phyloP scores from a whole-genome alignment of 2,113 vertebrate species.

The Parus major region DNA sequence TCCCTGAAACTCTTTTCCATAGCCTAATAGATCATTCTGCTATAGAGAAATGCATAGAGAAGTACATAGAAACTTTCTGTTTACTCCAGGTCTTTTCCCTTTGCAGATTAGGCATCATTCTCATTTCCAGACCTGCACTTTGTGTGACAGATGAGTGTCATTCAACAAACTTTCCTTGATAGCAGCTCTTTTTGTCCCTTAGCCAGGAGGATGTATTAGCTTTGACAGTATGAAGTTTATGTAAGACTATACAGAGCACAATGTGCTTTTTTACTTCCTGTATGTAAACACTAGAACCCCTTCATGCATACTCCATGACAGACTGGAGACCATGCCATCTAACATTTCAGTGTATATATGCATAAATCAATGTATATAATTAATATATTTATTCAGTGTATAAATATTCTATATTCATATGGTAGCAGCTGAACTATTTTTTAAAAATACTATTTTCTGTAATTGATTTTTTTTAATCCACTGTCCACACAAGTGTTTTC shows the following conservation, averaged over 20 bases:
- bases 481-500: not conserved
- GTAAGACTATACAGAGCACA: constrained; percentile 15
- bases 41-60: not conserved
- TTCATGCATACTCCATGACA: constrained; percentile 15
- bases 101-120: not conserved
- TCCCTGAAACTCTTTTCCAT: not conserved
- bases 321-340: constrained; percentile 31
- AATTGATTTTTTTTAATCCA: not conserved
- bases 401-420: constrained; percentile 30
- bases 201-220: constrained; percentile 1
- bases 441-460: constrained; percentile 18
- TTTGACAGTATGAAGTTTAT: constrained; percentile 12
- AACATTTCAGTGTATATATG: constrained; percentile 23
- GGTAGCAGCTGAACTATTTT: constrained; percentile 31
- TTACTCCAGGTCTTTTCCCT: constrained; percentile 9
- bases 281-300: not conserved
- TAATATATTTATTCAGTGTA: not conserved
- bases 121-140: not conserved
- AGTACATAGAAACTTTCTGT: not conserved
- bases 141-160: not conserved
- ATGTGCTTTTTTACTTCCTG: constrained; percentile 24
- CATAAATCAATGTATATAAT: not conserved
- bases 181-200: not conserved
- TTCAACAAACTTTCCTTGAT: not conserved
- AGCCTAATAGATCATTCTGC: not conserved